Percentiles rank a stretch among this genome's conserved stretches.
These are phyloP conservation scores for Serranus cabrilla DNA, from an alignment of 2,797 vertebrate species.

Conservation along the genomic window DNA sequence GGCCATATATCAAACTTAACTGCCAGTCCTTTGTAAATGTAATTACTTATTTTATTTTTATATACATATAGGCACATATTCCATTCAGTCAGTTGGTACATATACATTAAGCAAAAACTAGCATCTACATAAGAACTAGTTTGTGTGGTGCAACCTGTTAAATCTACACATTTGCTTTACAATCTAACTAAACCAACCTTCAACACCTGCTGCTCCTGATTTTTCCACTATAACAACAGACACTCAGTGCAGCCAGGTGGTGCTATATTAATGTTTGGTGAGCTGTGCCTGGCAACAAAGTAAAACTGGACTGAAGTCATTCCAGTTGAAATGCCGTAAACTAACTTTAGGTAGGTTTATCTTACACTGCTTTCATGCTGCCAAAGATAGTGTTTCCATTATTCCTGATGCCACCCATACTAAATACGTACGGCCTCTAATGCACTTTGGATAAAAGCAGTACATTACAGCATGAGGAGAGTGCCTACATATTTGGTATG, in stretches of 20 bases:
- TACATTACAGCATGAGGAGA: conserved; percentile 28
- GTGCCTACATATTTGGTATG: conserved; percentile 28
- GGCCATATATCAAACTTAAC: too few relatives aligned
- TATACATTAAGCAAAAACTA: neutral
- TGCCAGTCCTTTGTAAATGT: too few relatives aligned
- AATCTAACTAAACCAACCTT: neutral
- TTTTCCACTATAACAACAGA: neutral
- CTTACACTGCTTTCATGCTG: conserved; percentile 30
- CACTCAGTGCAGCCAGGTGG: neutral
- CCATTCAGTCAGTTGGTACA: neutral
- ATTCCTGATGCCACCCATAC: conserved; percentile 42
- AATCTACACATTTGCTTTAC: neutral
- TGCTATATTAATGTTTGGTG: conserved; percentile 22
- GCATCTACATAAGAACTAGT: neutral
- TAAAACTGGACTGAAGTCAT: conserved; percentile 36
- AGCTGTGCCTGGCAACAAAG: conserved; percentile 41
- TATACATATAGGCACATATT: too few relatives aligned
- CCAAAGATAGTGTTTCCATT: conserved; percentile 55
- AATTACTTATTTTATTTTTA: too few relatives aligned
- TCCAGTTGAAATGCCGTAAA: conserved; percentile 27
- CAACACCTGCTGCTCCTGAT: conserved; percentile 1
- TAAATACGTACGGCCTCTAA: conserved; percentile 52
- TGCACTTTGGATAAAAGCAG: conserved; percentile 62
- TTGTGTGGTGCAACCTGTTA: neutral
- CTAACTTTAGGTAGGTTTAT: conserved; percentile 64